A percentile compares a stretch with the other conserved stretches of the same genome.
Evolutionary conservation across 2,888 invertebrate species (phyloP).

Genomic region (Carpatolechia fugitivella): DNA sequence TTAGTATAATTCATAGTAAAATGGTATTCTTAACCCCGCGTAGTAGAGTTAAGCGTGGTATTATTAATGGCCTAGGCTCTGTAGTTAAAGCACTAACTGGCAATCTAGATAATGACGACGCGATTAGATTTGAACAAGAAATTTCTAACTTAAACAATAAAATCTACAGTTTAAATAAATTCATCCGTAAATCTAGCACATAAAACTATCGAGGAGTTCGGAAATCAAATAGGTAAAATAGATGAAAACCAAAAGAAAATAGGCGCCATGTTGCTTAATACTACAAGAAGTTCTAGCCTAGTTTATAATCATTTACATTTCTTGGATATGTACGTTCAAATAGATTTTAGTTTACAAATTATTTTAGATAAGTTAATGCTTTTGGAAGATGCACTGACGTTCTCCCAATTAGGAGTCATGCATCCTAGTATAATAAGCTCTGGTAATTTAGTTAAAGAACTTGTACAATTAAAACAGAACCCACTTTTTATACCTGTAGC

Average conservation of each 20-base stretch:
- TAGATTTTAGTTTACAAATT: constrained; percentile 1
- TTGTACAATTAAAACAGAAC: not conserved
- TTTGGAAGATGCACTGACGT: not conserved
- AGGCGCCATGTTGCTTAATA: not conserved
- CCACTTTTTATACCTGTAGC: not conserved
- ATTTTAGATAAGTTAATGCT: not conserved
- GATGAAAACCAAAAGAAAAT: constrained; percentile 5
- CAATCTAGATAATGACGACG: constrained; percentile 1
- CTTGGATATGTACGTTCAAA: not conserved
- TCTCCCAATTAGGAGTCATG: not conserved
- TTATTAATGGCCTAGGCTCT: constrained; percentile 5
- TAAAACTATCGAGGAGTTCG: not conserved
- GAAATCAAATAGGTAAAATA: not conserved
- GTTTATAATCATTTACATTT: not conserved
- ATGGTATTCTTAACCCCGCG: not conserved
- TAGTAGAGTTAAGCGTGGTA: not conserved
- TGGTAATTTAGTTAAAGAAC: not conserved
- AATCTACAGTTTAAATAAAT: not conserved
- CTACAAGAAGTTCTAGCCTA: not conserved
- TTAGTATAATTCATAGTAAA: not conserved
- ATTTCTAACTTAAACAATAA: not conserved
- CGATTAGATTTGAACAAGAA: not conserved
- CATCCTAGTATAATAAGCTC: not conserved
- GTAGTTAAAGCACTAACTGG: constrained; percentile 3
- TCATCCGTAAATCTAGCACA: not conserved